Evolutionary conservation across 2,113 vertebrate species (phyloP), one percentile per base, ranked within the genome.

Genomic region (Clupea harengus): DNA sequence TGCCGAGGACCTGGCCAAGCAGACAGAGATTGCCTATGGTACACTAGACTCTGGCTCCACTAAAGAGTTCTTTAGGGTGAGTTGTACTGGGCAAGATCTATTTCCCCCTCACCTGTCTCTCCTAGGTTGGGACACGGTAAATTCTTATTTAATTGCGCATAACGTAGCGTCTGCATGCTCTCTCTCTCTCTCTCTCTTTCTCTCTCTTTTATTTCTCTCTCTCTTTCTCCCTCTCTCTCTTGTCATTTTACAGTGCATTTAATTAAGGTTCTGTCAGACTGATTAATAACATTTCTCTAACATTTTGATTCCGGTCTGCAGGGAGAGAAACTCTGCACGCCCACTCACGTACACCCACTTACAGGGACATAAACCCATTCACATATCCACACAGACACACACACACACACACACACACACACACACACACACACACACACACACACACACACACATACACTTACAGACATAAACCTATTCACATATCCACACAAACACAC

Each of bases 31-130:
- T 84, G 98, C 98, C 86, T 99, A 99, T 85, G 98, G 98, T 85
- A 99, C 98, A 45, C 92, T 99, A 94, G 97, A 99, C 94, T 99
- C 98, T 25, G 98, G 98, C 88, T 99, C 98, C 90, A 99, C 98
- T 86, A 99, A 99, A 96, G 98, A 99, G 95, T 99, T 99, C 95
- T 99, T 99, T 93, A 96, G 98, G 96, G 96, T 98, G 95, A 97
- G 97, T 91, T 78, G 11, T 78, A 3, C 44, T 44, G 25, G 28
- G 72, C 6, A 5, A 32, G 82, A 83, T 75, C 83, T 25, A 7
- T 0, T 82, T 28, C 3, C 10, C 39, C n/a, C n/a, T 75, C 8
- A 75, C 67, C 67, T 32, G 28, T 32, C 52, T 49, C 13, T 54
- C 52, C 18, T 18, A 54, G 2, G 15, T 17, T 54, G 52, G 52